Evolutionary conservation across 2,888 invertebrate species (phyloP).

Genomic region (Patella depressa): DNA sequence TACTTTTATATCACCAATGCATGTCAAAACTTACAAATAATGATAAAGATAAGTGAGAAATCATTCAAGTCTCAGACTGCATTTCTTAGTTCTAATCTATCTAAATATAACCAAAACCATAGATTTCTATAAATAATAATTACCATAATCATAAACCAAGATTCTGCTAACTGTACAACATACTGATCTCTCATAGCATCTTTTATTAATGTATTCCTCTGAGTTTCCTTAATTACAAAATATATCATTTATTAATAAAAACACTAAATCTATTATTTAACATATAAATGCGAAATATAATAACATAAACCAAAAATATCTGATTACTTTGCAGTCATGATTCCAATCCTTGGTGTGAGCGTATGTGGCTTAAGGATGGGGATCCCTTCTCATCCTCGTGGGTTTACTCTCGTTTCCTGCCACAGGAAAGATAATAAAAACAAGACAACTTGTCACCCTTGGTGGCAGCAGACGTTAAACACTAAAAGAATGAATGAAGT

Average conservation of each 20-base stretch:
- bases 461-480: no score
- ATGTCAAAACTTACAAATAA: no score
- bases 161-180: slow-evolving; percentile 74
- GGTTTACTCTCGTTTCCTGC: no score
- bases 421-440: no score
- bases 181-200: slow-evolving; percentile 75
- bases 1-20: no score
- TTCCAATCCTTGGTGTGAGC: no score
- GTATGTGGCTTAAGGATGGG: no score
- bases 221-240: slow-evolving; percentile 66
- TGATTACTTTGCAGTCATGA: no score
- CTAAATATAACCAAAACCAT: not conserved
- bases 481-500: no score
- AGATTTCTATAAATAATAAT: slow-evolving; percentile 39
- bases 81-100: not conserved
- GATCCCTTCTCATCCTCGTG: no score
- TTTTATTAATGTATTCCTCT: slow-evolving; percentile 74
- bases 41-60: no score
- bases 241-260: not conserved
- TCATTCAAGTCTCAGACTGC: not conserved
- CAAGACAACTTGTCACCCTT: no score
- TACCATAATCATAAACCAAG: slow-evolving; percentile 75
- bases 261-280: not conserved
- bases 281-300: not conserved
- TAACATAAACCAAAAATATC: not conserved